Evolutionary conservation across 23 tunicate genomes (phyloP).

Genomic region (Styela plicata): DNA sequence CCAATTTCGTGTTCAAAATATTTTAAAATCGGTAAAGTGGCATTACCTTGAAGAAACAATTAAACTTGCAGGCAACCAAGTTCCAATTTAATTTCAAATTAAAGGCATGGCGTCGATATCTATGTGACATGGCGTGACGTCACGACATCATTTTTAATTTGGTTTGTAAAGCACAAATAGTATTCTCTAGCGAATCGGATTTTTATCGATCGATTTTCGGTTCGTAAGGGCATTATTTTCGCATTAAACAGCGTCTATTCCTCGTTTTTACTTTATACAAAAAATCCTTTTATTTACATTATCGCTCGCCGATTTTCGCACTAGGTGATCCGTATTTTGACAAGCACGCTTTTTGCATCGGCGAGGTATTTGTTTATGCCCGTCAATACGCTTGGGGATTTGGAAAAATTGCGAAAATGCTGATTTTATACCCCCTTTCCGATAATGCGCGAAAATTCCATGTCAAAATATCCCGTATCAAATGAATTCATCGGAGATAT

Average conservation of each 20-base stretch:
- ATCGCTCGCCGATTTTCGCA: slow-evolving; percentile 4
- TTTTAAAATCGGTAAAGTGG: too few relatives aligned
- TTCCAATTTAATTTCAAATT: too few relatives aligned
- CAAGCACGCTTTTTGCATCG: not conserved
- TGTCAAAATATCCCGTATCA: too few relatives aligned
- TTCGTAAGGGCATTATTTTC: not conserved
- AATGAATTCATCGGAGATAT: too few relatives aligned
- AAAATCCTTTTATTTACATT: not conserved
- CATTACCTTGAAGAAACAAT: too few relatives aligned
- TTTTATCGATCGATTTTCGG: slow-evolving; percentile 13
- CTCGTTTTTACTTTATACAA: not conserved
- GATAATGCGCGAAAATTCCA: too few relatives aligned
- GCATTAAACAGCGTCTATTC: not conserved
- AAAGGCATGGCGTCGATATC: not conserved
- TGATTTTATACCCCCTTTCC: not conserved
- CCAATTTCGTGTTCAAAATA: too few relatives aligned
- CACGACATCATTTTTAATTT: slow-evolving; percentile 6
- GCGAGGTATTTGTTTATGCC: slow-evolving; percentile 9
- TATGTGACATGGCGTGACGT: not conserved
- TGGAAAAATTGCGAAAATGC: not conserved
- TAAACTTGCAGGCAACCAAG: too few relatives aligned
- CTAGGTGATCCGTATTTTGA: not conserved
- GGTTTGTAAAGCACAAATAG: slow-evolving; percentile 20
- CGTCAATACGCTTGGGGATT: slow-evolving; percentile 6
- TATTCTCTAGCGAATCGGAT: not conserved